These are phyloP conservation scores for Cheilosia soror DNA, from an alignment of 2,888 invertebrate genomes.

Conservation along the genomic window DNA sequence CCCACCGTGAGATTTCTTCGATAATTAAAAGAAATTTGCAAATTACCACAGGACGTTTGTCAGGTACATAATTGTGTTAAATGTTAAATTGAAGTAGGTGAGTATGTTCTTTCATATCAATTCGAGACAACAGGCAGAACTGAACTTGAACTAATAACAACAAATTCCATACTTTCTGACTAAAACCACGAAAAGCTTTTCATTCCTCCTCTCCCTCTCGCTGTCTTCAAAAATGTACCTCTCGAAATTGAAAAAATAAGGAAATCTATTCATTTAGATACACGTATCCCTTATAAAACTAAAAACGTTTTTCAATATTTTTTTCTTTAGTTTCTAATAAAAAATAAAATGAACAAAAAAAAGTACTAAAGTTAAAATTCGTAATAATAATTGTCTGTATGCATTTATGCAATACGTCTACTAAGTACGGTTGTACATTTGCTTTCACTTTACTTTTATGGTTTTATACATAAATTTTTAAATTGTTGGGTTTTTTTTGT, in stretches of 20 bases:
- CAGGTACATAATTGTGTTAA: no score
- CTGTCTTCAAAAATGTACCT: background rate
- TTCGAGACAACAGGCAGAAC: no score
- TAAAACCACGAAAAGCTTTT: background rate
- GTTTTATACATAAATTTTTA: conserved; percentile 59
- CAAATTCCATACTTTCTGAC: no score
- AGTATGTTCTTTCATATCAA: no score
- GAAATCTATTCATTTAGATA: conserved; percentile 6
- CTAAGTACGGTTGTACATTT: conserved; percentile 69
- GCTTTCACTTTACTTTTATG: conserved; percentile 28
- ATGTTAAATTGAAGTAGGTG: no score
- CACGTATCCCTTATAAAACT: conserved; percentile 9
- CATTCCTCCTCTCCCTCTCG: background rate
- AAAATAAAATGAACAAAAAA: conserved; percentile 19
- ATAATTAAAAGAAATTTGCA: no score
- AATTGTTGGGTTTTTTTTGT: conserved; percentile 20
- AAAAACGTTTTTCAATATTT: conserved; percentile 12
- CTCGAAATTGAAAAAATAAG: background rate
- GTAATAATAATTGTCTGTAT: conserved; percentile 49
- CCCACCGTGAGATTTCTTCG: no score
- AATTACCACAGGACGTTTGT: no score
- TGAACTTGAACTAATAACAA: no score
- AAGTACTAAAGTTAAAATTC: conserved; percentile 50
- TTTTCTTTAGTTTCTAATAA: conserved; percentile 4
- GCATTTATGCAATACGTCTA: conserved; percentile 60